Evolutionary conservation across 2,113 vertebrate species (phyloP), one percentile per base, ranked within the genome.

Genomic region (Sebastes schlegelii): DNA sequence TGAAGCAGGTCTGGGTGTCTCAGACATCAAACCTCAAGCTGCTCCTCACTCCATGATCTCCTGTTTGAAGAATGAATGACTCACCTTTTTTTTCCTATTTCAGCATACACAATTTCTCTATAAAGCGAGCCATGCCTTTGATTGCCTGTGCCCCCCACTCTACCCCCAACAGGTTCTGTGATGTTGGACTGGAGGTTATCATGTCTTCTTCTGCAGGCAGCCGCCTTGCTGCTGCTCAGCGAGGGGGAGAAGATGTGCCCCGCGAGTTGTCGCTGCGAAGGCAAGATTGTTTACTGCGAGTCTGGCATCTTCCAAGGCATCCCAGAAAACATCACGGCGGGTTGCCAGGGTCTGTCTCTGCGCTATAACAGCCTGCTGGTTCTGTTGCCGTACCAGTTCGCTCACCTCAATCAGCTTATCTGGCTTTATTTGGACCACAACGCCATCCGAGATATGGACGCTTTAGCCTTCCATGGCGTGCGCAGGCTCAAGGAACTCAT

Each of bases 351-450:
- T 92, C 94, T 99, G 76, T 99, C 98, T 0, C 91, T 99, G 85
- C 95, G 98, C 62, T 99, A 98, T 92, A 99, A 99, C 95, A 97
- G 96, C 94, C 96, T 99, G 88, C 95, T 97, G 93, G 95, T 95
- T 86, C 95, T 99, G 49, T 93, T 96, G 91, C 96, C 97, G 6
- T 95, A 97, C 95, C 97, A 99, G 93, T 99, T 99, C 26, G 97
- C 97, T 0, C 97, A 98, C 91, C 98, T 99, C 86, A 97, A 97
- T 73, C 98, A 99, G 93, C 97, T 99, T 63, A 96, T 98, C 74
- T 99, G 98, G 98, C 97, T 99, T 45, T 99, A 99, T 92, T 94
- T 99, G 80, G 98, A 99, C 95, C 98, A 99, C 83, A 99, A 99
- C 84, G 96, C 97, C 86, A 96, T 99, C 93, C 94, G 83, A 73